phyloP scores from a whole-genome alignment of 2,113 vertebrate genomes.

The Chinchilla lanigera region DNA sequence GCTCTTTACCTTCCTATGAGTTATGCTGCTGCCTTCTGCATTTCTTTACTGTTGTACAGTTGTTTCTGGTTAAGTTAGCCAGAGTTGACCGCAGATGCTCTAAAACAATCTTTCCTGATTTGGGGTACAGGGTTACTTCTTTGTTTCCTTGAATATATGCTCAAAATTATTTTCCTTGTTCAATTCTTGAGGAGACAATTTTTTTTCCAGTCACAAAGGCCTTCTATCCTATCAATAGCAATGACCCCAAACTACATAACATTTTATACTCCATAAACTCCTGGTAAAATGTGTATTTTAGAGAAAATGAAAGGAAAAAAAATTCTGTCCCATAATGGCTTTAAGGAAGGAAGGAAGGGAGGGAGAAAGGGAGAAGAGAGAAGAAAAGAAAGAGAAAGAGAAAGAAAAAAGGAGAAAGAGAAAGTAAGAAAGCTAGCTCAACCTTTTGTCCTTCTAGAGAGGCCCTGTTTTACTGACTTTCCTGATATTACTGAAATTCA shows the following conservation, averaged over 20 bases:
- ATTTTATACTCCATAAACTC: slow-evolving; percentile 29
- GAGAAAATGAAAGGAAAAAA: not conserved
- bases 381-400: not conserved
- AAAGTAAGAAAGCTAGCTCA: not conserved
- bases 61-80: not conserved
- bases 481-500: not conserved
- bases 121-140: rapidly evolving
- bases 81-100: not conserved
- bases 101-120: not conserved
- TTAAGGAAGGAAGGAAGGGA: not conserved
- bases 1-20: not conserved
- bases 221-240: not conserved
- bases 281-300: slow-evolving; percentile 3
- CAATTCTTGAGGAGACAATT: not conserved
- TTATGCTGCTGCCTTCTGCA: not conserved
- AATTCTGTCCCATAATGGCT: not conserved
- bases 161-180: slow-evolving; percentile 24
- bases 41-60: not conserved
- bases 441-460: not conserved
- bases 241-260: slow-evolving; percentile 35
- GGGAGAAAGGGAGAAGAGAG: not conserved
- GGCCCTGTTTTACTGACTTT: not conserved
- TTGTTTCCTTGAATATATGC: slow-evolving; percentile 21
- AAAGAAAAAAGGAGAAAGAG: not conserved
- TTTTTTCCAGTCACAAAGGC: not conserved